Conservation (phyloP, 2,888 invertebrate species). For the Parelbella ahira region DNA sequence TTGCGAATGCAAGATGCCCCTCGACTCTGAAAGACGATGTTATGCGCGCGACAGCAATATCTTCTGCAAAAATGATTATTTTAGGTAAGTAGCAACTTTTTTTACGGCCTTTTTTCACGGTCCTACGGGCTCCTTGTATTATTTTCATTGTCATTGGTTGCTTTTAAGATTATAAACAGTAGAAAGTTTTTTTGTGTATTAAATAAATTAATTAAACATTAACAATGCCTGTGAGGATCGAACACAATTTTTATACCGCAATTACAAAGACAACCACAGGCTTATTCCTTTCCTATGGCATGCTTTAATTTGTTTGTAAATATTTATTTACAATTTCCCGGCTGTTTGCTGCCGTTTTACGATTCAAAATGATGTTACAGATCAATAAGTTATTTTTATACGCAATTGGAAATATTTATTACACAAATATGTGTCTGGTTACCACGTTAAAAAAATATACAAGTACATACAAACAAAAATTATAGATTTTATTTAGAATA, state of each 20-base stretch:
- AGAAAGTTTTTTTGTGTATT: constrained; percentile 1
- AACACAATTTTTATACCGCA: constrained; percentile 24
- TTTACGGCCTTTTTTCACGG: too few species aligned
- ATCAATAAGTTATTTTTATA: too few species aligned
- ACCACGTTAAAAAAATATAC: too few species aligned
- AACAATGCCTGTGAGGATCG: constrained; percentile 18
- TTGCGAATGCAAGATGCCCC: constrained; percentile 92
- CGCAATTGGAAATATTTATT: too few species aligned
- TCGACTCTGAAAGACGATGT: constrained; percentile 95
- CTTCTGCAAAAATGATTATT: constrained; percentile 98
- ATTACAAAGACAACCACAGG: constrained; percentile 23
- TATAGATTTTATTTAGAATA: too few species aligned
- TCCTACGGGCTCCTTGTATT: too few species aligned
- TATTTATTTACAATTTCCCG: constrained; percentile 28
- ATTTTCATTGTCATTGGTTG: too few species aligned
- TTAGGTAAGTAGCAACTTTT: too few species aligned
- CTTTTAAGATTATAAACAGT: too few species aligned
- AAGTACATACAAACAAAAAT: too few species aligned
- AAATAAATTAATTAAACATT: constrained; percentile 18
- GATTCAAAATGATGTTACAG: too few species aligned
- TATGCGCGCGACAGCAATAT: constrained; percentile 96
- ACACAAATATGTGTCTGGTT: too few species aligned
- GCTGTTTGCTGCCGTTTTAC: constrained; percentile 28
- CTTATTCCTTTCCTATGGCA: constrained; percentile 20
- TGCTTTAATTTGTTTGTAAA: constrained; percentile 34